A percentile compares a stretch with the other conserved stretches of the same genome.
Evolutionary conservation across 1,140 invertebrate species (phyloP).

Genomic region (Ceratoteleas bidentatus): DNA sequence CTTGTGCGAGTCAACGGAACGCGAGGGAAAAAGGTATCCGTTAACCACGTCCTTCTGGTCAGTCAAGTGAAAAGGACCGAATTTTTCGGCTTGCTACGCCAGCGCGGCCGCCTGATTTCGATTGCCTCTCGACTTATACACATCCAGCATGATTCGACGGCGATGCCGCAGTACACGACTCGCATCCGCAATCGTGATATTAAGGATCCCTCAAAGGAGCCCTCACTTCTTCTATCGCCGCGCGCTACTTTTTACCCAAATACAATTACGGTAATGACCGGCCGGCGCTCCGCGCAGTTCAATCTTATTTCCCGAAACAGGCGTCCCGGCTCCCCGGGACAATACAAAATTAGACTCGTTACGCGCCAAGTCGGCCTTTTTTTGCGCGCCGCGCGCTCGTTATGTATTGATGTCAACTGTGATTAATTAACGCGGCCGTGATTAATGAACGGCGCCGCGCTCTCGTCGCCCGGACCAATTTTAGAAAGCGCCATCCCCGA

Average conservation of each 20-base stretch:
- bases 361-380: constrained; percentile 12
- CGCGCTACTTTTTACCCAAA: constrained; percentile 48
- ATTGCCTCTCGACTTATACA: constrained; percentile 58
- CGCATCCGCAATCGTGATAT: constrained; percentile 61
- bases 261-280: constrained; percentile 55
- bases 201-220: constrained; percentile 56
- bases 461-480: constrained; percentile 15
- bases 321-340: constrained; percentile 33
- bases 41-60: constrained; percentile 55
- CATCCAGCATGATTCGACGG: constrained; percentile 54
- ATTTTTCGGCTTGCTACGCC: constrained; percentile 52
- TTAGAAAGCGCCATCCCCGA: constrained; percentile 23
- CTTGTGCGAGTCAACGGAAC: constrained; percentile 21
- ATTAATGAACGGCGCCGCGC: constrained; percentile 25
- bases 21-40: constrained; percentile 38
- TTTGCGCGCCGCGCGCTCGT: constrained; percentile 8
- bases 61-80: constrained; percentile 61
- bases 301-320: constrained; percentile 48
- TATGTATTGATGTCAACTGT: no score
- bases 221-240: constrained; percentile 36
- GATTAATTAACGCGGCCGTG: no score
- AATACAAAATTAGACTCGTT: constrained; percentile 45
- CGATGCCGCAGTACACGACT: constrained; percentile 57
- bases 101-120: constrained; percentile 40
- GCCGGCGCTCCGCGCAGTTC: constrained; percentile 11